phyloP scores from a whole-genome alignment of 2,888 invertebrate genomes.

The Mechanitis messenoides region DNA sequence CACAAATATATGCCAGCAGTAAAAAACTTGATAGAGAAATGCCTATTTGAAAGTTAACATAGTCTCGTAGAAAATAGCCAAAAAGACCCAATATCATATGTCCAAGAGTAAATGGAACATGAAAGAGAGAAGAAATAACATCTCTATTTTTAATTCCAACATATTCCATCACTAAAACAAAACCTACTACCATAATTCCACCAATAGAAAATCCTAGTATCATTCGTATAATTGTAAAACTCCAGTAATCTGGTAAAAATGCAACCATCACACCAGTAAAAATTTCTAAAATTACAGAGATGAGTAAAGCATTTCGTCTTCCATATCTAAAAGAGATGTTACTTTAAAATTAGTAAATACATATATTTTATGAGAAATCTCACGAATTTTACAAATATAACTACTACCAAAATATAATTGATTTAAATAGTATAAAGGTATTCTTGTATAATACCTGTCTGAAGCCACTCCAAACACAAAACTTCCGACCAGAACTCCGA shows the following conservation, averaged over 20 bases:
- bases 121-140: constrained; percentile 77
- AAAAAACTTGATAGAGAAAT: constrained; percentile 76
- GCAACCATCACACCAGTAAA: constrained; percentile 81
- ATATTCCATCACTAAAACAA: constrained; percentile 79
- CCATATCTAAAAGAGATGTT: constrained; percentile 77
- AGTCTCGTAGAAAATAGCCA: constrained; percentile 79
- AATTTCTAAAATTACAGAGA: constrained; percentile 82
- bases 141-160: constrained; percentile 74
- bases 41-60: constrained; percentile 79
- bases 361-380: too few species aligned
- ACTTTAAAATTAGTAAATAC: neutral
- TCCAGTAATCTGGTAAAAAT: constrained; percentile 78
- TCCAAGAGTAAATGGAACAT: constrained; percentile 81
- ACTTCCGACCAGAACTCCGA: constrained; percentile 83
- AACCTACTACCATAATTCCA: constrained; percentile 81
- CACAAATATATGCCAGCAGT: constrained; percentile 80
- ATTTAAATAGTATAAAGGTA: too few species aligned
- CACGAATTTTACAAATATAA: too few species aligned
- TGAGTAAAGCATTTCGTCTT: constrained; percentile 81
- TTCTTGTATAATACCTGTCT: constrained; percentile 74
- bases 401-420: too few species aligned
- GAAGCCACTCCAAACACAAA: constrained; percentile 82
- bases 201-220: constrained; percentile 84
- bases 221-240: constrained; percentile 81
- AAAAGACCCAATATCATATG: constrained; percentile 78